These are phyloP conservation scores for Ondatra zibethicus DNA, from an alignment of 2,113 vertebrate species.

Conservation along the genomic window DNA sequence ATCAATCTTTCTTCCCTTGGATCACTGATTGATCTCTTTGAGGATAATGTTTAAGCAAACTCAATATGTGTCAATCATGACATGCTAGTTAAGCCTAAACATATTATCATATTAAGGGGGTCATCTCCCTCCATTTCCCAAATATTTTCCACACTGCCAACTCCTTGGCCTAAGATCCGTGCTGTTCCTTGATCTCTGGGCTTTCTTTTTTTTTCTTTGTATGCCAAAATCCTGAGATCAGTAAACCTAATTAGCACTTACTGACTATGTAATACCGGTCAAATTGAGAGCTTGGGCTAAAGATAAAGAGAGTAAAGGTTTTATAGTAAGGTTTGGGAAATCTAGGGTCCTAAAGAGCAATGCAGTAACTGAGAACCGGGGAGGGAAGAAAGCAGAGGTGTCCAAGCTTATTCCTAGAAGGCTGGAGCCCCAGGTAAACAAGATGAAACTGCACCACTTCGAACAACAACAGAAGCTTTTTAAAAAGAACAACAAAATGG, in stretches of 20 bases:
- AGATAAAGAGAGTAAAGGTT: not conserved
- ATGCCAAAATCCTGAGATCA: not conserved
- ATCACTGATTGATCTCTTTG: not conserved
- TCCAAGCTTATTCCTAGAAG: not conserved
- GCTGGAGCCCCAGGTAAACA: not conserved
- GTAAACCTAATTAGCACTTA: not conserved
- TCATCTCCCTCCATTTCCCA: not conserved
- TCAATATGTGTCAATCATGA: not conserved
- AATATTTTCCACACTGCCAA: not conserved
- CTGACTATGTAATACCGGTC: not conserved
- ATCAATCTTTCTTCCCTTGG: not conserved
- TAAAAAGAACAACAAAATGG: not conserved
- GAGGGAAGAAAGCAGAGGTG: not conserved
- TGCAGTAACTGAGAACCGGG: not conserved
- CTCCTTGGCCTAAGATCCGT: not conserved
- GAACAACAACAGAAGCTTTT: not conserved
- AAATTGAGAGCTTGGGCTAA: not conserved
- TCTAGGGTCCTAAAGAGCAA: not conserved
- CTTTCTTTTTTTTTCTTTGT: not conserved
- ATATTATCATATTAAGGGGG: not conserved
- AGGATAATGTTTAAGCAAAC: not conserved
- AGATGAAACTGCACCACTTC: not conserved
- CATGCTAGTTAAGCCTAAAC: not conserved
- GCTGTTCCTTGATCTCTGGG: not conserved
- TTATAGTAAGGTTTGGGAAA: not conserved